Conservation (phyloP, 2,113 vertebrate genomes). For the Leptocoma aspasia region DNA sequence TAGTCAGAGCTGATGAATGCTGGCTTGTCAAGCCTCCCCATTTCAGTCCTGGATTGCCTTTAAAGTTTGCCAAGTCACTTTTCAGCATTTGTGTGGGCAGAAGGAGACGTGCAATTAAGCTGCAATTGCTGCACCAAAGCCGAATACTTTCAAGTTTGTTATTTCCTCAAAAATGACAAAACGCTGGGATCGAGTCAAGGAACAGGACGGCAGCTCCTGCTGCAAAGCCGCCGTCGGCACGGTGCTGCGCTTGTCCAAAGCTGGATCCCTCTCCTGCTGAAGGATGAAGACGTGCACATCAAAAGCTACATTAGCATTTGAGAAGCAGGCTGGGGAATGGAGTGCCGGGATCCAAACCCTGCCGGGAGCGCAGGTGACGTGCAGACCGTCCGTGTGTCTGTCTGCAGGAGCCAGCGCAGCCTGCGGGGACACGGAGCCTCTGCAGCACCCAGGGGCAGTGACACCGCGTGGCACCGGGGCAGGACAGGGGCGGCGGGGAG, state of each 20-base stretch:
- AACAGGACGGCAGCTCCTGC: constrained; percentile 29
- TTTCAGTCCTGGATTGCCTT: constrained; percentile 66
- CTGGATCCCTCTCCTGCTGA: background rate
- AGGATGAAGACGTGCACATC: background rate
- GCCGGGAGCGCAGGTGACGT: background rate
- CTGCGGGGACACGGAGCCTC: background rate
- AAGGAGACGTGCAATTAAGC: constrained; percentile 67
- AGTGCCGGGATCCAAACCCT: background rate
- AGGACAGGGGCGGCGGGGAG: accelerated
- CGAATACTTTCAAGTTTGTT: constrained; percentile 59
- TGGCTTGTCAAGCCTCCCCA: constrained; percentile 64
- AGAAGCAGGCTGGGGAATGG: background rate
- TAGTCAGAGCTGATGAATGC: constrained; percentile 68
- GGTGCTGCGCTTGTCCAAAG: background rate
- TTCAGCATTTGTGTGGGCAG: constrained; percentile 69
- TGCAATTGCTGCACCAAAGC: constrained; percentile 65
- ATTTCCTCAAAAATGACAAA: constrained; percentile 62
- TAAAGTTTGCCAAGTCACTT: constrained; percentile 69
- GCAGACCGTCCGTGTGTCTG: background rate
- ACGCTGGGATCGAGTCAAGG: constrained; percentile 41
- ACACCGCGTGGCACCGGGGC: accelerated
- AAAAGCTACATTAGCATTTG: background rate
- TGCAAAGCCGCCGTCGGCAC: background rate
- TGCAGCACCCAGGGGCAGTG: accelerated
- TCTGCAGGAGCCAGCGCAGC: background rate